Percentiles rank a stretch among this genome's conserved stretches.
phyloP scores from a whole-genome alignment of 2,888 invertebrate species.

The Cerastis rubricosa region DNA sequence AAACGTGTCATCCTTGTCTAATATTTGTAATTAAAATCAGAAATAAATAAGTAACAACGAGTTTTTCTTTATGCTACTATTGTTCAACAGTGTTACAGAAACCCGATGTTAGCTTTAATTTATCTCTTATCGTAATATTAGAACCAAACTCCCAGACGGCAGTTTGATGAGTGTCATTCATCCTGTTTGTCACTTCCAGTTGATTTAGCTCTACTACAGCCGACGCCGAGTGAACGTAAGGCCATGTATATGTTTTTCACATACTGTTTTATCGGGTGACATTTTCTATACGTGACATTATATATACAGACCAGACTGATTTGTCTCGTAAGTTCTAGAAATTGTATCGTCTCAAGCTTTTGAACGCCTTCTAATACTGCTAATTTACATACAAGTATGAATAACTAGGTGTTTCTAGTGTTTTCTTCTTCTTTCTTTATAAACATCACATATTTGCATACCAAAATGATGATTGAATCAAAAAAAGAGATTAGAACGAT shows the following conservation, averaged over 20 bases:
- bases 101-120: neutral
- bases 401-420: neutral
- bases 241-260: constrained; percentile 69
- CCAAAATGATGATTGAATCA: neutral
- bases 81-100: constrained; percentile 5
- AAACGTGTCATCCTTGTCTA: constrained; percentile 11
- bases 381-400: constrained; percentile 15
- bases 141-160: neutral
- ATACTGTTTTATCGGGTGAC: constrained; percentile 52
- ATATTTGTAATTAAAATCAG: neutral
- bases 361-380: constrained; percentile 30
- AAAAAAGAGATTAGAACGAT: neutral
- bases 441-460: neutral
- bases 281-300: constrained; percentile 51
- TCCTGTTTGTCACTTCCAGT: constrained; percentile 58
- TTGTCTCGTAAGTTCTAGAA: constrained; percentile 61
- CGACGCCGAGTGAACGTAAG: constrained; percentile 76
- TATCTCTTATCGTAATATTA: neutral
- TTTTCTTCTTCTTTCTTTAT: no score
- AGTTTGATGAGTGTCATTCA: neutral
- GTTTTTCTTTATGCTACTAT: constrained; percentile 14
- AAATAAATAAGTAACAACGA: neutral
- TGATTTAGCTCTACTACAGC: constrained; percentile 30
- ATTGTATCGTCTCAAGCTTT: constrained; percentile 30
- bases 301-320: constrained; percentile 55